Evolutionary conservation across 2,888 invertebrate species (phyloP), one percentile per base, ranked within the genome.

Genomic region (Tortricodes alternella): DNA sequence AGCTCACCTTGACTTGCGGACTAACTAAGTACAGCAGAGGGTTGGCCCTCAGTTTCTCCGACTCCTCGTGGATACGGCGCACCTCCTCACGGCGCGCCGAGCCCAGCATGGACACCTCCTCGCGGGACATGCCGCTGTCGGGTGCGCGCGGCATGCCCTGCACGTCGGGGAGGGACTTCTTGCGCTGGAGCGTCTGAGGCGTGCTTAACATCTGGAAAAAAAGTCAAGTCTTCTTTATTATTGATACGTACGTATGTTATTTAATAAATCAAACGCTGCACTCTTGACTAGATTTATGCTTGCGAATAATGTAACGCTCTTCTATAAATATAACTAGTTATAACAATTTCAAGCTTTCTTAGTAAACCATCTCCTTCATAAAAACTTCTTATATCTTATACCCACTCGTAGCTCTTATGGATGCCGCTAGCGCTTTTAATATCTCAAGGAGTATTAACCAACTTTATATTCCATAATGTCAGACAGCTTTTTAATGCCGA

Each of bases 91-190:
- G 94, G 64, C 98, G 94, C 69, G 97, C 96, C 62, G 97, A 97
- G 73, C 98, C 98, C 76, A 99, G 93, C 63, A 95, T 94, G 64
- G 98, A 97, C 46, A 98, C 98, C 90, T 99, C 98, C 85, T 98
- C 98, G 56, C 99, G 94, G 50, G 98, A 95, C 95, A 99, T 96
- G 67, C 94, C 65, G 93, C 94, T 94, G 68, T 95, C 94, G 55
- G 95, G 93, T 67, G 95, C 93, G 58, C 95, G 94, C 56, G 97
- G 95, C 83, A 96, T 93, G 62, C 94, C 95, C 74, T 96, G 96
- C 75, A 97, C 95, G 90, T 99, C 99, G 50, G 99, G 99, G 89
- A 99, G 93, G 68, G 98, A 99, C 89, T 99, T 99, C 91, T 98
- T 98, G 71, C 97, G 93, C 89, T 96, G 97, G 71, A 97, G 92